phyloP scores from a whole-genome alignment of 2,797 vertebrate genomes.

The Syngnathus rostellatus region DNA sequence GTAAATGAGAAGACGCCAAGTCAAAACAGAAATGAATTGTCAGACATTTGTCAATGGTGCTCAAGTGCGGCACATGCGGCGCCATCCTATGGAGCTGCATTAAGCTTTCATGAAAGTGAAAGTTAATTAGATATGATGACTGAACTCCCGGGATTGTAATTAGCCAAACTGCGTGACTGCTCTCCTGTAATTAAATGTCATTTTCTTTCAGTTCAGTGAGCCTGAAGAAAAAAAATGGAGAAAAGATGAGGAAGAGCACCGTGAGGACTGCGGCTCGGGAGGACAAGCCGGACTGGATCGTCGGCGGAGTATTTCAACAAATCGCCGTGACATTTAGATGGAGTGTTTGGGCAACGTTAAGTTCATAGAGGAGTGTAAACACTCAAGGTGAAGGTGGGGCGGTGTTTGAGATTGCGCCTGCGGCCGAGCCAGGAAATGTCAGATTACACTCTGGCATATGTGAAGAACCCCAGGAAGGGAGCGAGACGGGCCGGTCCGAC shows the following conservation, averaged over 20 bases:
- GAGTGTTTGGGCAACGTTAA: constrained; percentile 7
- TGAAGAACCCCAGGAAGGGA: constrained; percentile 43
- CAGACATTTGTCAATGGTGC: constrained; percentile 73
- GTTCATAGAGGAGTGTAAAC: constrained; percentile 29
- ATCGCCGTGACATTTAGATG: constrained; percentile 21
- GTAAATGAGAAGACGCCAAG: constrained; percentile 5
- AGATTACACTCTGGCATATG: constrained; percentile 18
- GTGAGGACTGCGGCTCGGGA: constrained; percentile 4
- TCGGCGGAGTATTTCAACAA: background rate
- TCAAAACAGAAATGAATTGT: constrained; percentile 63
- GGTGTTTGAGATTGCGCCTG: constrained; percentile 24
- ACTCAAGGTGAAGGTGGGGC: constrained; percentile 27
- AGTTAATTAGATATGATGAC: constrained; percentile 91
- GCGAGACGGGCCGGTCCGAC: constrained; percentile 20
- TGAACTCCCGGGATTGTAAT: constrained; percentile 87
- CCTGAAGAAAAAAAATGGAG: constrained; percentile 57
- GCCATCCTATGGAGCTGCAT: constrained; percentile 65
- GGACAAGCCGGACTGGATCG: background rate
- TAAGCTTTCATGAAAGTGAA: constrained; percentile 88
- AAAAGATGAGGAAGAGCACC: background rate
- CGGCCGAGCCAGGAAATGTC: constrained; percentile 35
- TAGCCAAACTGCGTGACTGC: constrained; percentile 82
- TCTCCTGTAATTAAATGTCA: constrained; percentile 92
- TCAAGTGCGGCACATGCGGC: constrained; percentile 64
- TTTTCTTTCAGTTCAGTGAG: constrained; percentile 79